phyloP scores from a whole-genome alignment of 2,888 invertebrate species.

The Archips crataeganus region DNA sequence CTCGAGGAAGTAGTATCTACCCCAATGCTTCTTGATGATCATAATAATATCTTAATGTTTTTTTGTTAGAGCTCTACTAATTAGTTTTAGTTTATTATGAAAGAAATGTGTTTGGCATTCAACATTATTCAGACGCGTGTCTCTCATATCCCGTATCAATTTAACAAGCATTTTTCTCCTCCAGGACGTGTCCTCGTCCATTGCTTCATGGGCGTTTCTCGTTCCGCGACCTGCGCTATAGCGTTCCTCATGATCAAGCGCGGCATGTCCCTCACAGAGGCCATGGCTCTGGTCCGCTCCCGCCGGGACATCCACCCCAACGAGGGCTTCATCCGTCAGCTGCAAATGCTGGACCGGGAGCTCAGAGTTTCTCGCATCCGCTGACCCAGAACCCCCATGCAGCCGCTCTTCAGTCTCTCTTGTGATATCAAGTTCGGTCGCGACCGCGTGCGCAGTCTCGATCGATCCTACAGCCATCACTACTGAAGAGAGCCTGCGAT shows the following conservation, averaged over 20 bases:
- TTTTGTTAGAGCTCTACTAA: too few relatives aligned
- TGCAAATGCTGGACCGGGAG: conserved; percentile 89
- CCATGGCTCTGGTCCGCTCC: conserved; percentile 89
- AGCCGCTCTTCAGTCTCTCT: conserved; percentile 61
- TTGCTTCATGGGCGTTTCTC: conserved; percentile 93
- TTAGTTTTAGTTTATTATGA: too few relatives aligned
- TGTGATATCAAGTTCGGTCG: conserved; percentile 56
- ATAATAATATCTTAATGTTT: too few relatives aligned
- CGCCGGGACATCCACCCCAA: conserved; percentile 92
- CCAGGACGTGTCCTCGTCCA: conserved; percentile 92
- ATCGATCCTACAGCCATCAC: conserved; percentile 64
- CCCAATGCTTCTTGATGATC: too few relatives aligned
- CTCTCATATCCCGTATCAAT: conserved; percentile 1
- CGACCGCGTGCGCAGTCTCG: conserved; percentile 71
- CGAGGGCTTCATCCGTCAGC: conserved; percentile 91
- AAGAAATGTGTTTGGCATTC: too few relatives aligned
- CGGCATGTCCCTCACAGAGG: conserved; percentile 90
- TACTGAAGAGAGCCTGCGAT: conserved; percentile 44
- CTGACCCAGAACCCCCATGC: conserved; percentile 73
- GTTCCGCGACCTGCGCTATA: conserved; percentile 92
- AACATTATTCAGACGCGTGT: neutral
- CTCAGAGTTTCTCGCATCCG: conserved; percentile 82
- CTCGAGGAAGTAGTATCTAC: too few relatives aligned
- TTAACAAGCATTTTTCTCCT: conserved; percentile 40
- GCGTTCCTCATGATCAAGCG: conserved; percentile 93